Base-by-base conservation (phyloP, 2,888 invertebrate genomes). In the Heliconius ismenius region DNA sequence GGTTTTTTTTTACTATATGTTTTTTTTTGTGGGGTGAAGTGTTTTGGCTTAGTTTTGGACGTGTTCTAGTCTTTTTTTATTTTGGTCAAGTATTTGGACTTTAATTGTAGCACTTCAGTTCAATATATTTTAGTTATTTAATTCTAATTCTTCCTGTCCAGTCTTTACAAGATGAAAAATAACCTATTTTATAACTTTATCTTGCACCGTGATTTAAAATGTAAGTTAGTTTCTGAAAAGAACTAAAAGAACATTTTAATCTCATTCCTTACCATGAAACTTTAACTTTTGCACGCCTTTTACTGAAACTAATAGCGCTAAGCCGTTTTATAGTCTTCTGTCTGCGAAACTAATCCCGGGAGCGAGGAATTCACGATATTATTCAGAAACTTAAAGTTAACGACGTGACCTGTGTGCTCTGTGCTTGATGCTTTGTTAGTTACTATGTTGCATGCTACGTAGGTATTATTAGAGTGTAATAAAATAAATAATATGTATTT, bases 311-410 rank as follows among this genome's bases (percentile, higher is more conserved):
- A 58, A 54, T 70, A 58, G 58, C n/a, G 58, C 32, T 15, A 21
- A 54, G 70, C n/a, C 58, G 54, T 70, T 70, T 58, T 13, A 36
- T 70, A n/a, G 24, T 36, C 58, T 58, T 58, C 58, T 54, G 28
- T 32, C 54, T 58, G 32, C 32, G 32, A 36, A 54, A 70, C 54
- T 70, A 58, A 54, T 70, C 58, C 58, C n/a, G 4, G 32, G 58
- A 58, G 28, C 70, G 11, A 15, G 13, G 49, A 24, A 70, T 26
- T 70, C 32, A 32, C n/a, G n/a, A 32, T 58, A n/a, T 58, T 54
- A 58, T 58, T 58, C n/a, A 21, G 26, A 70, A 70, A 43, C 39
- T 43, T 24, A 3, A 36, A 24, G 36, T 64, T 64, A 63, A 63
- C 63, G 18, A 26, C 26, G 62, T 62, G 63, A 32, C 18, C 26